These are phyloP conservation scores for Callospermophilus lateralis DNA, from an alignment of 2,113 vertebrate species.

Conservation along the genomic window DNA sequence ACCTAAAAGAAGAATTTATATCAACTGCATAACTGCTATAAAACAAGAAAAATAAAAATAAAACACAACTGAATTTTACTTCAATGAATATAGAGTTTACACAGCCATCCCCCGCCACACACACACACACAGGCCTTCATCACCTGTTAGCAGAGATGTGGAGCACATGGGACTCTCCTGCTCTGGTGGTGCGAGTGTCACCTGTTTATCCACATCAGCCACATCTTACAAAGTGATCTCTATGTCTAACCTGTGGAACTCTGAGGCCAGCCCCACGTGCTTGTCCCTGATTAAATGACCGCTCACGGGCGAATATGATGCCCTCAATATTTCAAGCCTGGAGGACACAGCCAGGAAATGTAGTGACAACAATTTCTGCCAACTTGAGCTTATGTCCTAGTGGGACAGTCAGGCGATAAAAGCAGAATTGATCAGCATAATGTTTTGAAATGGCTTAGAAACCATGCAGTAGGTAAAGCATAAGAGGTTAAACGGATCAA, in stretches of 20 bases:
- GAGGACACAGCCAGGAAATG: not conserved
- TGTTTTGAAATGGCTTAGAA: not conserved
- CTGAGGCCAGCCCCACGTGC: too few species aligned
- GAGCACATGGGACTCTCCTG: not conserved
- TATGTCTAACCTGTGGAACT: not conserved
- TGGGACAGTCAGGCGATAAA: not conserved
- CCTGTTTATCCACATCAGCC: too few species aligned
- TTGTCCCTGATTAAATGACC: not conserved
- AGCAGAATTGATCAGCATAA: not conserved
- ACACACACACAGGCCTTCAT: not conserved
- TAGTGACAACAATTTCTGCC: not conserved
- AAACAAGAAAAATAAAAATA: too few species aligned
- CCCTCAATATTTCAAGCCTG: not conserved
- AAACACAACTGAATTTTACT: too few species aligned
- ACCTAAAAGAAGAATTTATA: too few species aligned
- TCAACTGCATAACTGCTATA: too few species aligned
- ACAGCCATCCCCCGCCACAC: too few species aligned
- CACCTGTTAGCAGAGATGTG: not conserved
- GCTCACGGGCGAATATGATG: not conserved
- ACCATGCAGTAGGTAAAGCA: not conserved
- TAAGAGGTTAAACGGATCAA: too few species aligned
- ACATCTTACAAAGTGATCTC: too few species aligned
- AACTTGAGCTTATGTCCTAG: not conserved
- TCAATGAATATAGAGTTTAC: too few species aligned
- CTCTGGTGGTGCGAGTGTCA: not conserved